Base-by-base conservation (phyloP, 2,888 invertebrate species). In the Cloeon dipterum region DNA sequence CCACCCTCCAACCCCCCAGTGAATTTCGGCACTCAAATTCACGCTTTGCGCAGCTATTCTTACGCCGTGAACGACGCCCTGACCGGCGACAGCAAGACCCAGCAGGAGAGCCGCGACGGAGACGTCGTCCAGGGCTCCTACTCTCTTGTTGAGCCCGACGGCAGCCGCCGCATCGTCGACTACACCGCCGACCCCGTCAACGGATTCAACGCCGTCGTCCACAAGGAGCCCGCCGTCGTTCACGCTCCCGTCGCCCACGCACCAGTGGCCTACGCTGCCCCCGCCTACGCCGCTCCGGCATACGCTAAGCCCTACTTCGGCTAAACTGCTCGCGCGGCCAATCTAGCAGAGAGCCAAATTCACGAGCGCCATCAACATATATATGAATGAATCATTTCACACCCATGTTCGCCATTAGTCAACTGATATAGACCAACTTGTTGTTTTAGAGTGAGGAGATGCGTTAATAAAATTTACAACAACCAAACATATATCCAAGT, bases 81-180 rank as follows among this genome's bases (percentile, higher is more conserved):
- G 32, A 43, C 43, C 38, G 43, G 43, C n/a, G 43, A 43, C 40
- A 35, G 36, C 43, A 43, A 43, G 41, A 34, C 29, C 20, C 43
- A 43, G 34, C 42, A 42, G 26, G 43, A 43, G 36, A 39, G 19
- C 39, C 43, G 43, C 19, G 32, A 35, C 34, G 43, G 43, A 33
- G 43, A 43, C 26, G 43, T 43, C 19, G 43, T 43, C 41, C 38
- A 41, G 39, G 43, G 43, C 33, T 39, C 40, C 21, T 43, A 43
- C 43, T 39, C 38, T 32, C 42, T 43, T 10, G 41, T 41, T n/a
- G 43, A 43, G 23, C 42, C 43, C 37, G 43, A 43, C 35, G 43
- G 43, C 38, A 43, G 41, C 42, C 42, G 41, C 33, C 42, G 42
- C 21, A 40, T 39, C 35, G 43, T 43, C 34, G 42, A 42, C 34